phyloP scores from a whole-genome alignment of 2,113 vertebrate species.

The Amphilophus citrinellus region DNA sequence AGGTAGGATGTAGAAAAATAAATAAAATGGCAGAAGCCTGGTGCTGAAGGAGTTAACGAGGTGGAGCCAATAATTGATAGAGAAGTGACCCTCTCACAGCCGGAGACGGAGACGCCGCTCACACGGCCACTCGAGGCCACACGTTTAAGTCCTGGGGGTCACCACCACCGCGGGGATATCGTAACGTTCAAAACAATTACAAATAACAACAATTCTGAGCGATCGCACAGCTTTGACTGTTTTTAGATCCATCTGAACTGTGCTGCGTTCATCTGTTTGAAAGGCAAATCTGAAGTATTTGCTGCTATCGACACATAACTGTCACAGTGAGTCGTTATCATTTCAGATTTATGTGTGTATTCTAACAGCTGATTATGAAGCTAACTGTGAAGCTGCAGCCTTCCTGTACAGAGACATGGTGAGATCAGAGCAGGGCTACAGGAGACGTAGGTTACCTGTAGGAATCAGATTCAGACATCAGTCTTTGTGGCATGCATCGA shows the following conservation, averaged over 20 bases:
- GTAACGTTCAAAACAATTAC: background rate
- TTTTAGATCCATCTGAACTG: rapidly evolving
- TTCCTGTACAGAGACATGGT: too few relatives aligned
- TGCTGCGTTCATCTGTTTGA: too few relatives aligned
- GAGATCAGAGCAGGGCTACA: too few relatives aligned
- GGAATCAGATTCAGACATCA: background rate
- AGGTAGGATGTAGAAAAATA: slow-evolving; percentile 21
- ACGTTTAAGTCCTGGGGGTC: background rate
- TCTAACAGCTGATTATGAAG: too few relatives aligned
- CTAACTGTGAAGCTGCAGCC: too few relatives aligned
- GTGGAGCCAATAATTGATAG: slow-evolving; percentile 66
- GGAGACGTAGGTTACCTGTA: too few relatives aligned
- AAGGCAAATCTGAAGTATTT: background rate
- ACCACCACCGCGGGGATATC: background rate
- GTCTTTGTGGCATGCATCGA: too few relatives aligned
- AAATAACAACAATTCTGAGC: background rate
- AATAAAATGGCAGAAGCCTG: slow-evolving; percentile 10
- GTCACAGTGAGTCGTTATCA: background rate
- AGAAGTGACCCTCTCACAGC: slow-evolving; percentile 52
- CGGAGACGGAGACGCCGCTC: slow-evolving; percentile 41
- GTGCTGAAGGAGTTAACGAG: slow-evolving; percentile 69
- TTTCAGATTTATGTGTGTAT: background rate
- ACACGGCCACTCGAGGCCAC: slow-evolving; percentile 50
- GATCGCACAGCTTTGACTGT: too few relatives aligned
- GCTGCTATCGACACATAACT: background rate